These are phyloP conservation scores for Sitta europaea DNA, from an alignment of 2,113 vertebrate genomes.

Conservation along the genomic window DNA sequence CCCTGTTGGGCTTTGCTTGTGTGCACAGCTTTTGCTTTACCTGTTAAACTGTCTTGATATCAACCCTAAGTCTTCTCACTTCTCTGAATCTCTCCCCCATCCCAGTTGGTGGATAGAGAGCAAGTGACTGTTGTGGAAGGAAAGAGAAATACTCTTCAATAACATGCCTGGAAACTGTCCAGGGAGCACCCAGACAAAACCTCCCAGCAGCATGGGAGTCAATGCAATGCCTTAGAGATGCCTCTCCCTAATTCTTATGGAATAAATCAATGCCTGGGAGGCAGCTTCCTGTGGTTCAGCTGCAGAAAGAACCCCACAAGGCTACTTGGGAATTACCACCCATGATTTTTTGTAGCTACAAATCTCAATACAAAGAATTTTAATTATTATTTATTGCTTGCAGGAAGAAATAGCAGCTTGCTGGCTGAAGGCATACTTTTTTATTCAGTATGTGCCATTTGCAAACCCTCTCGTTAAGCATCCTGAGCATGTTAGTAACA, in stretches of 20 bases:
- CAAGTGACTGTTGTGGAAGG: background rate
- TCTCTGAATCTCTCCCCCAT: background rate
- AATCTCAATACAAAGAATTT: background rate
- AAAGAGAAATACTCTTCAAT: background rate
- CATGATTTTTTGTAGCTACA: background rate
- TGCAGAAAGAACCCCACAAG: background rate
- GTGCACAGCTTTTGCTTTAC: background rate
- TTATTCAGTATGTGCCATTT: background rate
- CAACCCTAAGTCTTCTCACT: background rate
- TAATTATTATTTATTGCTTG: background rate
- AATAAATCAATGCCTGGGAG: constrained; percentile 7
- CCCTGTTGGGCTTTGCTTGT: background rate
- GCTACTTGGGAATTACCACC: background rate
- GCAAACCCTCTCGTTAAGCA: background rate
- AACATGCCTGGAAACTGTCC: background rate
- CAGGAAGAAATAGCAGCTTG: background rate
- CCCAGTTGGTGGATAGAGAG: background rate
- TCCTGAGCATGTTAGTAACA: background rate
- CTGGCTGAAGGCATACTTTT: background rate
- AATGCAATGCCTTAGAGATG: background rate
- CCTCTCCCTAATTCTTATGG: background rate
- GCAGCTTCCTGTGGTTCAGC: background rate
- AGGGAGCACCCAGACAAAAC: background rate
- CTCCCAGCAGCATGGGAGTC: background rate
- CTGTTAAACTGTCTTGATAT: background rate